Evolutionary conservation across 2,113 vertebrate species (phyloP).

Genomic region (Rhea pennata): DNA sequence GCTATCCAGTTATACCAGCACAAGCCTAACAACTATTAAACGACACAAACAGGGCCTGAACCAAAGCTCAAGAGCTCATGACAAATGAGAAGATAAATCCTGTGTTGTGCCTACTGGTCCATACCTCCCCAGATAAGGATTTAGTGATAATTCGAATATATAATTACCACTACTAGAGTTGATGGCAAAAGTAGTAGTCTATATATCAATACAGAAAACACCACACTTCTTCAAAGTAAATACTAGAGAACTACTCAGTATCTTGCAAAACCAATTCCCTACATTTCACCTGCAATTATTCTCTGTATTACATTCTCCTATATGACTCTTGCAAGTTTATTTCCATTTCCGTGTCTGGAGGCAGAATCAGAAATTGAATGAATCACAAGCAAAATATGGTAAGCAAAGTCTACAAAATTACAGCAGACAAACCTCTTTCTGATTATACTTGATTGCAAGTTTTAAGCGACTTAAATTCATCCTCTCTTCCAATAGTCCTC

Average conservation of each 20-base stretch:
- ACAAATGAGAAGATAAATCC: neutral
- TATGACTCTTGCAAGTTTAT: neutral
- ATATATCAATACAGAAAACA: neutral
- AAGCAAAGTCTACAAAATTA: neutral
- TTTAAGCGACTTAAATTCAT: constrained; percentile 99
- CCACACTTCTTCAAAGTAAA: neutral
- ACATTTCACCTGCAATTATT: neutral
- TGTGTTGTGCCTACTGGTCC: neutral
- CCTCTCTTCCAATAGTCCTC: constrained; percentile 94
- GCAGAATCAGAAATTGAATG: neutral
- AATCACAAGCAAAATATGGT: neutral
- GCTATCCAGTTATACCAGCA: neutral
- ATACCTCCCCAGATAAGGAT: neutral
- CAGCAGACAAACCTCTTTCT: constrained; percentile 89
- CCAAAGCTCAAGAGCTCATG: neutral
- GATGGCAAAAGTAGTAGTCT: neutral
- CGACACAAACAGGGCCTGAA: neutral
- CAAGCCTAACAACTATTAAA: neutral
- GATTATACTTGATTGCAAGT: constrained; percentile 98
- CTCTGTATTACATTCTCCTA: neutral
- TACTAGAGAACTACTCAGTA: neutral
- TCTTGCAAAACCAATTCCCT: neutral
- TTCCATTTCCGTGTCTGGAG: neutral
- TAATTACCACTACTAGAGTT: neutral
- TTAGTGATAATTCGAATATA: constrained; percentile 7